Evolutionary conservation across 2,797 vertebrate genomes (phyloP), one percentile per base, ranked within the genome.

Genomic region (Tragopan temminckii): DNA sequence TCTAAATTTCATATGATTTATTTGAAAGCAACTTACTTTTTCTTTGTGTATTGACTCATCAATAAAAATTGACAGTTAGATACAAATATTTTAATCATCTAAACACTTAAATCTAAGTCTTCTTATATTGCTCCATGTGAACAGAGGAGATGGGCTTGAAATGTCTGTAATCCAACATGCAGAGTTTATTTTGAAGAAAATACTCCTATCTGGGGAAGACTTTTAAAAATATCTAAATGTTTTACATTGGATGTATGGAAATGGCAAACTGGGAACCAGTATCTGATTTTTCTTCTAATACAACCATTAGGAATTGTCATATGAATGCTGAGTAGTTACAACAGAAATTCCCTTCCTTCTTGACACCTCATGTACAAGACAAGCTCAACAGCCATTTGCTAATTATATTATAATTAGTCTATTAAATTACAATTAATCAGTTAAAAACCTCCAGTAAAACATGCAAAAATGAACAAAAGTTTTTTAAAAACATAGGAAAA

Each of bases 51-150:
- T 6, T 80, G n/a, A 38, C 63, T 66, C 59, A 72, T 89, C 64
- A 67, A 42, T 6, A 61, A 36, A 42, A 85, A 77, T 5, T 36
- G 25, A 71, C 18, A 78, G 33, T 52, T 68, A 75, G 58, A 75
- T 50, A 23, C 13, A 88, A 61, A 55, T 64, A 68, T 80, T 89
- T 87, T 63, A 79, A 81, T 87, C 43, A 62, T 59, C n/a, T 68
- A 19, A 85, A 85, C 19, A 36, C 36, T 84, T 61, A 27, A 33
- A 64, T 42, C 27, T 85, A 87, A 71, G 36, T 45, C 10, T 24
- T 53, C 79, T 82, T 69, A 79, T 67, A 82, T 29, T 82, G 27
- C 21, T 70, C 33, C 27, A 7, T 6, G 52, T 13, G 31, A 93
- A 29, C 68, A 45, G 62, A 89, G 20, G 18, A 90, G 35, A 77